A percentile compares a stretch with the other conserved stretches of the same genome.
Conservation (phyloP, 1,140 invertebrate species). For the Aleiodes sp. region DNA sequence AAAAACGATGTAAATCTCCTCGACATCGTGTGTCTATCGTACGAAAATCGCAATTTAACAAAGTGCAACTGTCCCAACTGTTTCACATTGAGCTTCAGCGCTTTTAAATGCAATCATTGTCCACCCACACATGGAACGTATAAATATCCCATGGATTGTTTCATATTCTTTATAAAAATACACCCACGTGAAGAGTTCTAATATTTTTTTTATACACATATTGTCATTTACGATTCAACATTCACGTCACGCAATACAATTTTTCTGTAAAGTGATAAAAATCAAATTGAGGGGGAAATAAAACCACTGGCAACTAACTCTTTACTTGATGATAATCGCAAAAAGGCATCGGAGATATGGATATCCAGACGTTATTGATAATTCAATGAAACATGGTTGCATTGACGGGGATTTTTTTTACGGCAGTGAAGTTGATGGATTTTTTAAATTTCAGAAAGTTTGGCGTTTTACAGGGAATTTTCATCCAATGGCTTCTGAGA, state of each 20-base stretch:
- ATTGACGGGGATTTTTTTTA: not conserved
- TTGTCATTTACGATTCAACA: conserved; percentile 19
- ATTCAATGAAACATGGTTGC: not conserved
- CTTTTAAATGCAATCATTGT: conserved; percentile 26
- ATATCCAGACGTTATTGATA: not conserved
- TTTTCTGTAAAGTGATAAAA: conserved; percentile 10
- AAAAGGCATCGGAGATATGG: not conserved
- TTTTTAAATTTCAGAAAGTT: too few species aligned
- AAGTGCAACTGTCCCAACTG: conserved; percentile 21
- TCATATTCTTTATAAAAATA: not conserved
- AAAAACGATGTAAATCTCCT: conserved; percentile 5
- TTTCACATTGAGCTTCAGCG: not conserved
- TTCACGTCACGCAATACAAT: conserved; percentile 36
- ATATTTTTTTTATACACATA: not conserved
- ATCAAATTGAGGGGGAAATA: conserved; percentile 16
- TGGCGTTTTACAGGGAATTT: too few species aligned
- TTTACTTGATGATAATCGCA: not conserved
- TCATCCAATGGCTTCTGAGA: too few species aligned
- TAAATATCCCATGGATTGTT: not conserved
- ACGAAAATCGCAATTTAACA: conserved; percentile 24
- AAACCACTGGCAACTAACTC: not conserved
- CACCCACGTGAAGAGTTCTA: too few species aligned
- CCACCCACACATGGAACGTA: not conserved
- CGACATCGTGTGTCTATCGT: conserved; percentile 15
- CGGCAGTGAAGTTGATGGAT: not conserved